phyloP scores from a whole-genome alignment of 1,140 invertebrate species.

The Eriosoma lanigerum region DNA sequence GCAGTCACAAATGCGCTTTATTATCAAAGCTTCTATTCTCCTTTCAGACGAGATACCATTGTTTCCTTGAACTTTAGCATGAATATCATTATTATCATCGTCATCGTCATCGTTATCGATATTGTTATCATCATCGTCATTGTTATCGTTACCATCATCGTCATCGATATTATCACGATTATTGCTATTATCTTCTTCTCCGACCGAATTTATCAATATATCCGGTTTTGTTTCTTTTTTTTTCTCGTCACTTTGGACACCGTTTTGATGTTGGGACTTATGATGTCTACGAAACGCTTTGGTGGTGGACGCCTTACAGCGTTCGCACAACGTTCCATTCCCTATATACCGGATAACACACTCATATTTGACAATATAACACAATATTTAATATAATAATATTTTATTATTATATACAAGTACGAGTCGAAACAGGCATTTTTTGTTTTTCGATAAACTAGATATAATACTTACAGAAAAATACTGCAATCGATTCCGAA shows the following conservation, averaged over 20 bases:
- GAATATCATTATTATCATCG: conserved; percentile 5
- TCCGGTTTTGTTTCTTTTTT: conserved; percentile 35
- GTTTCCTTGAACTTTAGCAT: conserved; percentile 15
- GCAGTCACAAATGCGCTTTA: conserved; percentile 35
- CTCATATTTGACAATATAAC: conserved; percentile 38
- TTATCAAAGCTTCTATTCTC: not conserved
- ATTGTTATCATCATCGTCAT: not conserved
- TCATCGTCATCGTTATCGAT: not conserved
- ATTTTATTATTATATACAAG: not conserved
- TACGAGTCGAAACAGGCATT: conserved; percentile 30
- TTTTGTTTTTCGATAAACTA: not conserved
- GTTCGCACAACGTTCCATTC: conserved; percentile 46
- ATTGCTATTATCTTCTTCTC: not conserved
- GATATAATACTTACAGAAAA: conserved; percentile 77
- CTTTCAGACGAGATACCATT: conserved; percentile 41
- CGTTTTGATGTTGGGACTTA: conserved; percentile 34
- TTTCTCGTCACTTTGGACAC: not conserved
- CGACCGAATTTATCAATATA: not conserved
- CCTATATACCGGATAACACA: conserved; percentile 41
- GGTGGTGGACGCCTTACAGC: conserved; percentile 46
- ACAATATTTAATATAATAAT: conserved; percentile 19
- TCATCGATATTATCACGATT: not conserved
- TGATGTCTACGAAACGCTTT: conserved; percentile 43
- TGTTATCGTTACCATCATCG: not conserved
- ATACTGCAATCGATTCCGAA: conserved; percentile 82